Base-by-base conservation (phyloP, 92 coral and sea anemone species). In the Phenganax marumi region DNA sequence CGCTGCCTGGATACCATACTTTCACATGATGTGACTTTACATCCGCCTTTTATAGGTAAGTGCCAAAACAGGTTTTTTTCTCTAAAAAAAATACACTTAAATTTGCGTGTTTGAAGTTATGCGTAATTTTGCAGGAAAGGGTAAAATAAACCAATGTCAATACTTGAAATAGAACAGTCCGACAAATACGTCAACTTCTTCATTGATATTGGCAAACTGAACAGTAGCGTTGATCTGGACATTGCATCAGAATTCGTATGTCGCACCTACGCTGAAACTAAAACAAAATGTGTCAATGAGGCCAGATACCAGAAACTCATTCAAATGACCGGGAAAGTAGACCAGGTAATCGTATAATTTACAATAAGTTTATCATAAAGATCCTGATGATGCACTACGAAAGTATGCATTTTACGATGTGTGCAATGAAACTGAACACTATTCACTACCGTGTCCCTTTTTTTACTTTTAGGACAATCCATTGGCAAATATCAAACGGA, bases 271-370 rank as follows among this genome's bases (percentile, higher is more conserved):
- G 70, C 46, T 22, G 46, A 2, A 25, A 64, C 10, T 46, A 64
- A 25, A 8, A 64, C 70, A 64, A 22, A 64, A 7, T 39, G 21
- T 64, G 47, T 64, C 10, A 64, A 64, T 8, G 48, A 64, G 21
- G 70, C 70, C 48, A 12, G 70, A 64, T 25, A 64, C 65, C 65
- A 64, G 48, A 64, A 64, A 64, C 43, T 64, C 70, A 64, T 64
- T 8, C 22, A 64, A 64, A 64, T 64, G 76, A 70, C 55, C 1
- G 76, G 76, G 17, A 70, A 70, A 70, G 21, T 70, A 1, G 55
- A 70, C 14, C 54, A 70, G 76, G 76, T 43, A 13, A 70, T 33
- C 17, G 0, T 17, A 14, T 33, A 70, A 70, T n/a, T 70, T 16
- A 22, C 13, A 25, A 68, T 22, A 46, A 58, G 18, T 56, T 56